Evolutionary conservation across 2,113 vertebrate species (phyloP).

Genomic region (Triplophysa dalaica): DNA sequence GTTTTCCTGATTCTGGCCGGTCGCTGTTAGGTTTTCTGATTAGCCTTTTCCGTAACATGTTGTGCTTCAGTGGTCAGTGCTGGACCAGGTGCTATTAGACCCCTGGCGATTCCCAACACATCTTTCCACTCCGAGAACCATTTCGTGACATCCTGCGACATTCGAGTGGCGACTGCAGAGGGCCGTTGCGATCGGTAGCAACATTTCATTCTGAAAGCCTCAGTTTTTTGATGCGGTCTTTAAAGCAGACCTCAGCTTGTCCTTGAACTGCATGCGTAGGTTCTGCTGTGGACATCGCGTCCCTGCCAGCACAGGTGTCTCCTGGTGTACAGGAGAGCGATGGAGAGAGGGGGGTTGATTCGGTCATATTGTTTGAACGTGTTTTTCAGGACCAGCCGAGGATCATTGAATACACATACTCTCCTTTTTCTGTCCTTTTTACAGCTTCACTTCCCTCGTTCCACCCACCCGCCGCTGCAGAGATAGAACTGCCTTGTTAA

Average conservation of each 20-base stretch:
- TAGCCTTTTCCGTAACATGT: constrained; percentile 34
- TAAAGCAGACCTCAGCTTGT: constrained; percentile 30
- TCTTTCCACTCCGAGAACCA: not conserved
- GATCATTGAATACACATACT: constrained; percentile 23
- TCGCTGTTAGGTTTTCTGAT: constrained; percentile 32
- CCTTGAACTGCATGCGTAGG: constrained; percentile 6
- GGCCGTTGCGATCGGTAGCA: not conserved
- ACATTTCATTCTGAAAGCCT: not conserved
- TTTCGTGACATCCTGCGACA: not conserved
- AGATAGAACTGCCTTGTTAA: constrained; percentile 45
- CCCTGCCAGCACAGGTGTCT: constrained; percentile 35
- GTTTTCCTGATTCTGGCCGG: not conserved
- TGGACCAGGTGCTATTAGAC: constrained; percentile 23
- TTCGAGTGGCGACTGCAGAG: not conserved
- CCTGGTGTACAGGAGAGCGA: constrained; percentile 1
- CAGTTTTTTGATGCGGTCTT: constrained; percentile 23
- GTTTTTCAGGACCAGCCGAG: constrained; percentile 5
- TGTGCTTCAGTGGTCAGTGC: constrained; percentile 32
- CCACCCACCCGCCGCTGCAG: constrained; percentile 21
- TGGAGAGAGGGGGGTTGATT: not conserved
- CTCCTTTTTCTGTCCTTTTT: not conserved
- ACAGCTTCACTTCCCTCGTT: constrained; percentile 39
- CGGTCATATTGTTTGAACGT: constrained; percentile 1
- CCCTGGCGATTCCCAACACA: constrained; percentile 13
- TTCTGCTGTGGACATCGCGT: constrained; percentile 5